Evolutionary conservation across 1,140 invertebrate genomes (phyloP), one percentile per base, ranked within the genome.

Genomic region (Mesaphorura yosii): DNA sequence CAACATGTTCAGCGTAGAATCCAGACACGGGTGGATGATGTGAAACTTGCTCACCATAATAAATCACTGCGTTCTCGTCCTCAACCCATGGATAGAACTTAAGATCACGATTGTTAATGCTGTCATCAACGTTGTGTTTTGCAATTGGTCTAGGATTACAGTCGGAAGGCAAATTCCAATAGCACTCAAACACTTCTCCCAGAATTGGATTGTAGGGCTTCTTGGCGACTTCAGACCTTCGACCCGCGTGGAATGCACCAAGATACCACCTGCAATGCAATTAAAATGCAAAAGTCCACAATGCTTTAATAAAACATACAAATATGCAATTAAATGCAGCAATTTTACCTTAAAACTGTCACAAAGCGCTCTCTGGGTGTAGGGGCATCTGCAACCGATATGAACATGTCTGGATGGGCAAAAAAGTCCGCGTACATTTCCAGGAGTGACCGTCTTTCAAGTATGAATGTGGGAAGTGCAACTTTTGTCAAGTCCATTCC

Each of bases 361-460:
- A 96, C 77, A 81, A 98, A 95, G 47, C 93, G 76, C 49, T 95
- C 90, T 57, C 76, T 74, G 2, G 93, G 86, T 26, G 82, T 84
- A 45, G 79, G 71, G 66, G 83, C 73, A 67, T 92, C 87, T 19
- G 83, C 78, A 71, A 92, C 89, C 65, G 86, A 88, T 64, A 93
- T 77, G 71, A 98, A 91, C 63, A 96, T 78, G 72, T 97, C 89
- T 1, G 91, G 88, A 78, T 97, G 93, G 22, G 92, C 90, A 75
- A 97, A 97, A 67, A 94, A 97, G 75, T 97, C 92, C 15, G 91
- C 88, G 67, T 97, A 92, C 87, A 96, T 97, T 73, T 97, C 94
- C 34, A 98, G 73, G 31, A 98, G 77, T 1, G 93, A 97, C 56
- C 93, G 76, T 62, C 90, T 79, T 67, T 98, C 94, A 60, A 98